Evolutionary conservation across 2,797 vertebrate species (phyloP), one percentile per base, ranked within the genome.

Genomic region (Zenarchopterus dispar): DNA sequence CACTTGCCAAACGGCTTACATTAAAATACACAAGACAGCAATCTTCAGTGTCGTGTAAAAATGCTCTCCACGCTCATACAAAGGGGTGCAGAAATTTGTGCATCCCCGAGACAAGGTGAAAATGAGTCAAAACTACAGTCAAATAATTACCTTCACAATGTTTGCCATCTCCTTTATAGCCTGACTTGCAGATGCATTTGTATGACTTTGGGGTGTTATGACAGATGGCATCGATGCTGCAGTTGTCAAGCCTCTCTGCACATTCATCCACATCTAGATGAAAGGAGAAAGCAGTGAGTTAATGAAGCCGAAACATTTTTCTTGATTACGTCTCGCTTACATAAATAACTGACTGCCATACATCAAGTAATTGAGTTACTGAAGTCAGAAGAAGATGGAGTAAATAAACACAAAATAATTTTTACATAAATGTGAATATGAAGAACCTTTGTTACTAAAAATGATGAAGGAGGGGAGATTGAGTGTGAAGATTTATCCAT

Each of bases 101-200:
- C 55, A 46, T 44, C 41, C 70, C 54, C 59, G 13, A 24, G 16
- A 56, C 36, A 24, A 44, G 26, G 56, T 52, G 60, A 66, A 77
- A 78, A 82, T 23, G 21, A 74, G 45, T 15, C 13, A 51, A 65
- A 47, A 56, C 51, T 39, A 13, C 36, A 21, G 10, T 17, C 6
- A 36, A 42, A 54, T 36, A 19, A 88, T 90, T 94, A 99, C 97
- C 97, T 98, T 97, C 97, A 87, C 98, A 99, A 85, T 97, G 96
- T 87, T 97, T 98, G 61, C 98, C 97, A 0, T 99, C 97, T 0
- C 98, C 98, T 1, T 95, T 97, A 86, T 98, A 99, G 79, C 97
- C 98, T 0, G 98, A 98, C 91, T 99, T 99, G 95, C 98, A 99
- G 93, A 99, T 98, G 86, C 98, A 99, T 86, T 97, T 98, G 93